These are phyloP conservation scores for Rhabdornis inornatus DNA, from an alignment of 2,113 vertebrate genomes.

Conservation along the genomic window DNA sequence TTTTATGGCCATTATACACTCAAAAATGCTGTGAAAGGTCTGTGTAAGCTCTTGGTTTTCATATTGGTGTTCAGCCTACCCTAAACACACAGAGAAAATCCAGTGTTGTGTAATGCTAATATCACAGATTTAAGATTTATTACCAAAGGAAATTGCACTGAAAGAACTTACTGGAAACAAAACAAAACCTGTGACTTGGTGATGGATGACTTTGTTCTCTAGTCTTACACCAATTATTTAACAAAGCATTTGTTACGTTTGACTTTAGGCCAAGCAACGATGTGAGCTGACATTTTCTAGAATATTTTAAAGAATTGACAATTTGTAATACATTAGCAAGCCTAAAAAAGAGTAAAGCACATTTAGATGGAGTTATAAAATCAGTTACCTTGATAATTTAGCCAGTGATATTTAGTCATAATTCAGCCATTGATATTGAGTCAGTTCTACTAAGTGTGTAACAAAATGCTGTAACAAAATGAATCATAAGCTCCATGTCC, in stretches of 20 bases:
- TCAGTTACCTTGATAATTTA: not conserved
- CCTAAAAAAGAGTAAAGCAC: not conserved
- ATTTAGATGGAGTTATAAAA: constrained; percentile 28
- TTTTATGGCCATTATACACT: not conserved
- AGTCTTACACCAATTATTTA: constrained; percentile 36
- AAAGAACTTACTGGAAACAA: constrained; percentile 52
- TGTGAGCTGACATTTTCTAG: not conserved
- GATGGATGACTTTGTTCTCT: constrained; percentile 32
- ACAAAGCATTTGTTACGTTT: constrained; percentile 37
- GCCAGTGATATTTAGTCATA: constrained; percentile 24
- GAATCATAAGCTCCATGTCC: not conserved
- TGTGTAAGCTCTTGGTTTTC: not conserved
- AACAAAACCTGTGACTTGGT: constrained; percentile 42
- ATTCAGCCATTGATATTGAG: constrained; percentile 18
- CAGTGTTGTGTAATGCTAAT: not conserved
- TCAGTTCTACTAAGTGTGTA: not conserved
- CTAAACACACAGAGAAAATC: not conserved
- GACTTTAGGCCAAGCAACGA: not conserved
- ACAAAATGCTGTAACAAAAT: not conserved
- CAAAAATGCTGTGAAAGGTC: not conserved
- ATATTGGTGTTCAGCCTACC: not conserved
- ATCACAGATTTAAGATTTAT: constrained; percentile 58
- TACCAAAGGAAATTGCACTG: constrained; percentile 43
- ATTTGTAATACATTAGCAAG: constrained; percentile 4
- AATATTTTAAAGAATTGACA: constrained; percentile 6